Base-by-base conservation (phyloP, 2,888 invertebrate species). In the Sturmia bella region DNA sequence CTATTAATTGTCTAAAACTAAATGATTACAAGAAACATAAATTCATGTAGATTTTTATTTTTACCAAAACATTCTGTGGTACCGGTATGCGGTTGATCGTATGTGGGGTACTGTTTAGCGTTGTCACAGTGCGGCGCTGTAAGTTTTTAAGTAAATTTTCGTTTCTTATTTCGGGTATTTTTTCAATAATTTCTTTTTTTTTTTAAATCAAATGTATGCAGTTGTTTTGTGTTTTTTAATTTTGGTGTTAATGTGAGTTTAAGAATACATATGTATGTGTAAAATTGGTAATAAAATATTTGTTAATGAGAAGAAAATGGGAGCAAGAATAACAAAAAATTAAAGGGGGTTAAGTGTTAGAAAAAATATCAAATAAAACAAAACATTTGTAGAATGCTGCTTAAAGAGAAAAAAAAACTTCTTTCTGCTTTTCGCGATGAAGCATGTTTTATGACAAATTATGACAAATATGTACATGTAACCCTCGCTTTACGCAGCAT, bases 11-110 rank as follows among this genome's bases (percentile, higher is more conserved):
- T 59, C 61, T 59, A 64, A 64, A 27, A 72, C 50, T 54, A 52
- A 68, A 61, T 68, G 57, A 39, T 41, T 72, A 57, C 13, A 56
- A 72, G n/a, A 52, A 63, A 70, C 70, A 73, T 43, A 72, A 64
- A 78, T 78, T 63, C 54, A 72, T 72, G 64, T 69, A 70, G 48
- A 63, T 59, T 66, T 74, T 32, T 63, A 63, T 57, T 88, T 89
- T 90, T 90, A 90, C 90, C 90, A 90, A 91, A 90, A 90, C 91
- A 89, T 90, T 90, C 88, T 91, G 91, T 88, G 91, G 90, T 87
- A 90, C 91, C 90, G 91, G 90, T 89, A 91, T 91, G 89, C 91
- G 90, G 90, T 91, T 91, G 91, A 90, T 89, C 91, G 91, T 90
- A 91, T 91, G 91, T 91, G 91, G 90, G 89, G 87, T 89, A 91